Percentiles rank a stretch among this genome's conserved stretches.
These are phyloP conservation scores for Periparus ater DNA, from an alignment of 2,797 vertebrate genomes.

Conservation along the genomic window DNA sequence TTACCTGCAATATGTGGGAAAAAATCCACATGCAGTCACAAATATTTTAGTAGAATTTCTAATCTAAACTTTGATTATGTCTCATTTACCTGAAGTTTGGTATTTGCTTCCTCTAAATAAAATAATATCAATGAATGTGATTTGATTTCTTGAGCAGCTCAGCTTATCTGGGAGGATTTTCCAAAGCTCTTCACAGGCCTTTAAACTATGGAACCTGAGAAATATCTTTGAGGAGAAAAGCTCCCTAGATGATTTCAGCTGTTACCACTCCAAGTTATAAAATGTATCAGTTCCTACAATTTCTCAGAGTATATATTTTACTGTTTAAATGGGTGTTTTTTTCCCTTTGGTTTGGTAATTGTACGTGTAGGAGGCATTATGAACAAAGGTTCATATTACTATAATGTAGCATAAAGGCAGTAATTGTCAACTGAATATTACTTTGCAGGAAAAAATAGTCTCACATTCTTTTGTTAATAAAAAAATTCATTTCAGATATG, in stretches of 20 bases:
- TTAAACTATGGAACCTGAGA: conserved; percentile 3
- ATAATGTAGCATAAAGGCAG: background rate
- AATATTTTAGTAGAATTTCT: background rate
- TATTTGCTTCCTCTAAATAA: background rate
- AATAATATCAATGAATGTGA: background rate
- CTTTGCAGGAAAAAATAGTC: conserved; percentile 24
- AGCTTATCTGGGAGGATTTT: background rate
- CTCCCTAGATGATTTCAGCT: background rate
- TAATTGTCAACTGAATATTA: conserved; percentile 47
- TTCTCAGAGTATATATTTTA: conserved; percentile 25
- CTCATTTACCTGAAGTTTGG: background rate
- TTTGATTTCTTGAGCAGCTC: background rate
- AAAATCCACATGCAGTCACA: background rate
- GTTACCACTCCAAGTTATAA: conserved; percentile 50
- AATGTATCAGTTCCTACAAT: conserved; percentile 2
- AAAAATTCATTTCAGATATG: conserved; percentile 22
- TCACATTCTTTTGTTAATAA: conserved; percentile 40
- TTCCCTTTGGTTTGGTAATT: conserved; percentile 45
- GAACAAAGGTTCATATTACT: conserved; percentile 31
- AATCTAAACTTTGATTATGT: background rate
- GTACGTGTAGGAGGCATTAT: conserved; percentile 22
- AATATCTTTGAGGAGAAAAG: conserved; percentile 8
- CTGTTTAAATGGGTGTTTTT: conserved; percentile 10
- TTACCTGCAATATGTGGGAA: background rate
- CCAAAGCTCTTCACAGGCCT: background rate